Evolutionary conservation across 2,888 invertebrate genomes (phyloP).

Genomic region (Scaptomyza polygonia): DNA sequence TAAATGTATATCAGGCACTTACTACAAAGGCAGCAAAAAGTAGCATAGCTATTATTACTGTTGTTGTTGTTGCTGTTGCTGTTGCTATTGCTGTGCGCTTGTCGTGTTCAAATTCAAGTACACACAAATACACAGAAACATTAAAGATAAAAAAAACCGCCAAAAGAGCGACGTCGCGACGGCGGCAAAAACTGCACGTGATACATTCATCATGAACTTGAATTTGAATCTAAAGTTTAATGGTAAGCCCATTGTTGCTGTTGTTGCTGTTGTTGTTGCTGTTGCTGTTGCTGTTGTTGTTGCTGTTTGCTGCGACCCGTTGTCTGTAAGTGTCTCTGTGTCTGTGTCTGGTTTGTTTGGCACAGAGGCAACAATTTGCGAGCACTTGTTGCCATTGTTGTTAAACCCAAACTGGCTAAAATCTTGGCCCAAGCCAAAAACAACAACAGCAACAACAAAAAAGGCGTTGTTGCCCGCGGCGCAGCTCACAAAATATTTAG

Average conservation of each 20-base stretch:
- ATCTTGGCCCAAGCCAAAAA: slow-evolving; percentile 9
- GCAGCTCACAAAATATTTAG: slow-evolving; percentile 49
- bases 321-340: slow-evolving; percentile 22
- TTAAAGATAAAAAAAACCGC: slow-evolving; percentile 49
- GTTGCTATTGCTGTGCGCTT: slow-evolving; percentile 16
- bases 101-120: slow-evolving; percentile 57
- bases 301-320: slow-evolving; percentile 31
- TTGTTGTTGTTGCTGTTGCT: background rate
- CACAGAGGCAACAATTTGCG: slow-evolving; percentile 64
- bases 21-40: slow-evolving; percentile 37
- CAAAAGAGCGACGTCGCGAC: slow-evolving; percentile 49
- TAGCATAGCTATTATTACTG: slow-evolving; percentile 7
- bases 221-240: slow-evolving; percentile 82
- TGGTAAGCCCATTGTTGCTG: slow-evolving; percentile 66
- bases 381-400: slow-evolving; percentile 71
- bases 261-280: slow-evolving; percentile 19
- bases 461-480: slow-evolving; percentile 59
- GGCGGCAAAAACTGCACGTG: slow-evolving; percentile 64
- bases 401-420: slow-evolving; percentile 30
- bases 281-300: slow-evolving; percentile 25
- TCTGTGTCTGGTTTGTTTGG: slow-evolving; percentile 21
- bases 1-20: slow-evolving; percentile 37
- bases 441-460: background rate
- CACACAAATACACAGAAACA: slow-evolving; percentile 28
- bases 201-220: slow-evolving; percentile 80